Conservation (phyloP, 2,888 invertebrate species). For the Lasioglossum villosulum region DNA sequence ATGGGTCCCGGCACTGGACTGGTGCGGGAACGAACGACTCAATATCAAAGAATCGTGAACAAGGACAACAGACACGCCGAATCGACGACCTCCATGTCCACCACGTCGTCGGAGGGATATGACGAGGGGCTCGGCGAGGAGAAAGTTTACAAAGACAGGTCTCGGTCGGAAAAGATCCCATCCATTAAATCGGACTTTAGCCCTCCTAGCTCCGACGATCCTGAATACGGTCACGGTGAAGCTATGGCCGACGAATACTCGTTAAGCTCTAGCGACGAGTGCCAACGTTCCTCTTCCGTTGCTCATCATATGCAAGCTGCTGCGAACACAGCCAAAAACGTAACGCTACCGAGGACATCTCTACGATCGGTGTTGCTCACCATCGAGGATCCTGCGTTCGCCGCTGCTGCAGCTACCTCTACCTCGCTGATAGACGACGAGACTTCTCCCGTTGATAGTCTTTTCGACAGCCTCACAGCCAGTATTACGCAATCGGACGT, state of each 20-base stretch:
- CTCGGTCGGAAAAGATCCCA: constrained; percentile 86
- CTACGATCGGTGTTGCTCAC: constrained; percentile 87
- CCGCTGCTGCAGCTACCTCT: constrained; percentile 89
- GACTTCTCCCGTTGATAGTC: constrained; percentile 92
- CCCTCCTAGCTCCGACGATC: constrained; percentile 86
- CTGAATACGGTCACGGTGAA: constrained; percentile 87
- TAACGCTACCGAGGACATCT: constrained; percentile 77
- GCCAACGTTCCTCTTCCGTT: constrained; percentile 61
- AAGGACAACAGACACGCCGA: constrained; percentile 82
- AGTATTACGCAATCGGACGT: constrained; percentile 83
- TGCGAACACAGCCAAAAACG: constrained; percentile 73
- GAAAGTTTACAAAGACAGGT: constrained; percentile 90
- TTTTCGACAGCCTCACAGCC: constrained; percentile 89
- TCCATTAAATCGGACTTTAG: constrained; percentile 82
- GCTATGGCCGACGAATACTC: constrained; percentile 87
- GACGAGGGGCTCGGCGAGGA: constrained; percentile 88
- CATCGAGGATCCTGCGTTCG: constrained; percentile 91
- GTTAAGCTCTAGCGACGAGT: constrained; percentile 85
- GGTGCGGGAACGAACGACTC: constrained; percentile 85
- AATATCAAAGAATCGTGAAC: constrained; percentile 85
- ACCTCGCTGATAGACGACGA: constrained; percentile 92
- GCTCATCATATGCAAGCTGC: constrained; percentile 76
- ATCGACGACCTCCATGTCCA: constrained; percentile 82
- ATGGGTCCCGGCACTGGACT: constrained; percentile 82
- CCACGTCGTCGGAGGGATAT: constrained; percentile 83